Percentiles rank a stretch among this genome's conserved stretches.
These are phyloP conservation scores for Emys orbicularis DNA, from an alignment of 2,797 vertebrate species.

Conservation along the genomic window DNA sequence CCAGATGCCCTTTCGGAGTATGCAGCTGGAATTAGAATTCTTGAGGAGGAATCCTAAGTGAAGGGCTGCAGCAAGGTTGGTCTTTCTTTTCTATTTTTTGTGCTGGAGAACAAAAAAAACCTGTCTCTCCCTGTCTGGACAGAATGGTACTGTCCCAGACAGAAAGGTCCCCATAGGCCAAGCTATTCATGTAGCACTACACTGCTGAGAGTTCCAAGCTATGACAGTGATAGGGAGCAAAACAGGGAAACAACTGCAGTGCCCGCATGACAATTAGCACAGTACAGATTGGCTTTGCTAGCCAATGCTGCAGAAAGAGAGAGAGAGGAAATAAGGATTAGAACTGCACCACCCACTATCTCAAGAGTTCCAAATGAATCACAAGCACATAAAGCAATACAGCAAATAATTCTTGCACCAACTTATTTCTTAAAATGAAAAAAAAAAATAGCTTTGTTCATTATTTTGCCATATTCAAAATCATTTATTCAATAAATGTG, in stretches of 20 bases:
- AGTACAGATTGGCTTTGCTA: background rate
- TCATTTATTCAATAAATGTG: background rate
- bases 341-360: background rate
- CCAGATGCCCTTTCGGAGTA: slow-evolving; percentile 19
- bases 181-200: slow-evolving; percentile 58
- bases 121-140: slow-evolving; percentile 80
- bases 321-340: background rate
- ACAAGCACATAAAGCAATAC: background rate
- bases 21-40: slow-evolving; percentile 73
- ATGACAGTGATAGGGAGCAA: background rate
- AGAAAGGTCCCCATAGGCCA: slow-evolving; percentile 78
- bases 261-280: background rate
- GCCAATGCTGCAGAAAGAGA: background rate
- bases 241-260: slow-evolving; percentile 14
- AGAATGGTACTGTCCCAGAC: slow-evolving; percentile 84
- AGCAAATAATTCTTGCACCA: background rate
- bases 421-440: background rate
- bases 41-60: background rate
- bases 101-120: slow-evolving; percentile 33
- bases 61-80: slow-evolving; percentile 9
- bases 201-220: slow-evolving; percentile 34
- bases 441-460: background rate
- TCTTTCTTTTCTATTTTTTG: background rate
- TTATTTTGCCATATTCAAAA: slow-evolving; percentile 37
- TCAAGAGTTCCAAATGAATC: background rate